Percentiles rank a stretch among this genome's conserved stretches.
Conservation (phyloP, 2,888 invertebrate species). For the Psylliodes chrysocephalus region DNA sequence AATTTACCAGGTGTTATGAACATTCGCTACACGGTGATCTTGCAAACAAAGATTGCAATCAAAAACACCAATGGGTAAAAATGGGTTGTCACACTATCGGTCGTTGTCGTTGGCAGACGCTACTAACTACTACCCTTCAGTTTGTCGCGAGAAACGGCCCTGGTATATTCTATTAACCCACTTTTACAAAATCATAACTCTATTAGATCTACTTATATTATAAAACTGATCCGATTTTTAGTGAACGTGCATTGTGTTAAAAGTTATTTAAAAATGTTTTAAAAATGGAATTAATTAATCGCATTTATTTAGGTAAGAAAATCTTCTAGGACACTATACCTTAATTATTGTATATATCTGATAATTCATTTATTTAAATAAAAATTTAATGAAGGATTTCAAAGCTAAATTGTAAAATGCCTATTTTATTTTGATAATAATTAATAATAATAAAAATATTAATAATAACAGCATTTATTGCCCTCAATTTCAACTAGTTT, state of each 20-base stretch:
- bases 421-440: too few relatives aligned
- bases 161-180: conserved; percentile 27
- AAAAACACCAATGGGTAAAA: conserved; percentile 60
- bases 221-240: not conserved
- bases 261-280: not conserved
- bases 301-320: not conserved
- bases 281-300: not conserved
- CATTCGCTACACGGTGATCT: conserved; percentile 61
- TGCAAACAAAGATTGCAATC: conserved; percentile 64
- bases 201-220: not conserved
- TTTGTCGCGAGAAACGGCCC: conserved; percentile 36
- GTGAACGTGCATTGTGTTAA: not conserved
- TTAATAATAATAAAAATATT: too few relatives aligned
- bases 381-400: too few relatives aligned
- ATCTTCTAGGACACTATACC: too few relatives aligned
- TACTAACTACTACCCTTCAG: conserved; percentile 41
- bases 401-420: too few relatives aligned
- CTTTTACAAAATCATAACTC: conserved; percentile 5
- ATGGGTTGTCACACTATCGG: conserved; percentile 46
- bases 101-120: conserved; percentile 21
- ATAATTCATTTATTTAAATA: too few relatives aligned
- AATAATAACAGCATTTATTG: too few relatives aligned
- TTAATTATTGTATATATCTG: too few relatives aligned
- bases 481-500: too few relatives aligned
- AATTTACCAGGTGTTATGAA: conserved; percentile 60